Percentiles rank a stretch among this genome's conserved stretches.
phyloP scores from a whole-genome alignment of 2,888 invertebrate genomes.

The Epirrhoe alternata region DNA sequence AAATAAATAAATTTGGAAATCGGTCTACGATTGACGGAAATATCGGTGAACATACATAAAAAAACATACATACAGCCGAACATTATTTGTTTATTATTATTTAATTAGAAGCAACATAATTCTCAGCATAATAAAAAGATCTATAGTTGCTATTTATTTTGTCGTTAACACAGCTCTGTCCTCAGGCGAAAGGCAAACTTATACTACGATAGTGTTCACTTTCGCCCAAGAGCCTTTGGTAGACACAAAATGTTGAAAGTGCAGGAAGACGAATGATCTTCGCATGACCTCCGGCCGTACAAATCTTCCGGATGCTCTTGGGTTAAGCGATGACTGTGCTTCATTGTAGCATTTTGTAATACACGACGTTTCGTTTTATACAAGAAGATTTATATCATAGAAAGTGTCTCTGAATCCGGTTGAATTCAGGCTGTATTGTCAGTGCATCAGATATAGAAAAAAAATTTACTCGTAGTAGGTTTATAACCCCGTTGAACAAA shows the following conservation, averaged over 20 bases:
- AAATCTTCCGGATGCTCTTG: slow-evolving; percentile 22
- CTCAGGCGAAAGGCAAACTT: slow-evolving; percentile 37
- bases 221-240: slow-evolving; percentile 33
- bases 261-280: slow-evolving; percentile 40
- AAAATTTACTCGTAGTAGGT: too few relatives aligned
- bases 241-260: slow-evolving; percentile 40
- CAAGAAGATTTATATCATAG: slow-evolving; percentile 13
- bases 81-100: too few relatives aligned
- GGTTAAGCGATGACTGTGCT: slow-evolving; percentile 30
- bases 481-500: too few relatives aligned
- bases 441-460: too few relatives aligned
- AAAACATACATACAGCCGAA: too few relatives aligned
- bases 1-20: too few relatives aligned
- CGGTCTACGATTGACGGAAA: too few relatives aligned
- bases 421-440: too few relatives aligned
- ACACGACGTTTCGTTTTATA: slow-evolving; percentile 15
- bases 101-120: too few relatives aligned
- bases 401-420: too few relatives aligned
- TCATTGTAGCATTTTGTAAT: slow-evolving; percentile 29
- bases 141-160: slow-evolving; percentile 27
- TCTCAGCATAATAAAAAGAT: slow-evolving; percentile 5
- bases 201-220: slow-evolving; percentile 41
- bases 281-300: slow-evolving; percentile 35
- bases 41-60: too few relatives aligned
- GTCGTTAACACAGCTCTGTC: slow-evolving; percentile 33